Percentiles rank a stretch among this genome's conserved stretches.
Evolutionary conservation across 2,888 invertebrate genomes (phyloP).

Genomic region (Protula sp.): DNA sequence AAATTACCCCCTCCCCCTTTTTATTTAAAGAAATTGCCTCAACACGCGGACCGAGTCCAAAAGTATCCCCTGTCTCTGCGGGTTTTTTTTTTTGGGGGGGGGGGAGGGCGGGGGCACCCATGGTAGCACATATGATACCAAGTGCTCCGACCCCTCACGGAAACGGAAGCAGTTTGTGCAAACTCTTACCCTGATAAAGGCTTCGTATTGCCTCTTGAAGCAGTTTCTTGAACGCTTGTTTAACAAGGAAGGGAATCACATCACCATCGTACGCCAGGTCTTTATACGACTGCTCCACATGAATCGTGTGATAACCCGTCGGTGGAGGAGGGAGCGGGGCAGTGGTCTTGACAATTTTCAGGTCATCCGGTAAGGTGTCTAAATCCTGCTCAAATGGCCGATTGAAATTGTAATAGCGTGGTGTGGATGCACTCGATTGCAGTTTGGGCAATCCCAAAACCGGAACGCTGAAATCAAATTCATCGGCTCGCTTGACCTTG

Average conservation of each 20-base stretch:
- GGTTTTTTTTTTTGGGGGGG: too few relatives aligned
- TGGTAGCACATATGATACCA: too few relatives aligned
- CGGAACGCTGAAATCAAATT: not conserved
- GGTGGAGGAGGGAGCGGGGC: not conserved
- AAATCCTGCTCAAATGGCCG: not conserved
- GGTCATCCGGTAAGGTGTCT: not conserved
- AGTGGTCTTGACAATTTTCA: not conserved
- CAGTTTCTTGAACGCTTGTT: not conserved
- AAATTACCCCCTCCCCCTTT: too few relatives aligned
- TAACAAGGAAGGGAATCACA: not conserved
- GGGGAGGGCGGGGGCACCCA: too few relatives aligned
- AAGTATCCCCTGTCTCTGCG: too few relatives aligned
- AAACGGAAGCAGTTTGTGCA: too few relatives aligned
- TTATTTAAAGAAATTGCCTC: too few relatives aligned
- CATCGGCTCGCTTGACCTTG: not conserved
- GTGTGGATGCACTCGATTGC: not conserved
- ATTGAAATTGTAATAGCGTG: not conserved
- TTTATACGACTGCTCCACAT: not conserved
- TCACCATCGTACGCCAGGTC: not conserved
- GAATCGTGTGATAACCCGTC: not conserved
- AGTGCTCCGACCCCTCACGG: too few relatives aligned
- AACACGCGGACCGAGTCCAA: too few relatives aligned
- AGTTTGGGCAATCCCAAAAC: not conserved
- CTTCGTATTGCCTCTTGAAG: not conserved
- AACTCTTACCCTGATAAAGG: too few relatives aligned